Evolutionary conservation across 2,888 invertebrate genomes (phyloP).

Genomic region (Meloe dianella): DNA sequence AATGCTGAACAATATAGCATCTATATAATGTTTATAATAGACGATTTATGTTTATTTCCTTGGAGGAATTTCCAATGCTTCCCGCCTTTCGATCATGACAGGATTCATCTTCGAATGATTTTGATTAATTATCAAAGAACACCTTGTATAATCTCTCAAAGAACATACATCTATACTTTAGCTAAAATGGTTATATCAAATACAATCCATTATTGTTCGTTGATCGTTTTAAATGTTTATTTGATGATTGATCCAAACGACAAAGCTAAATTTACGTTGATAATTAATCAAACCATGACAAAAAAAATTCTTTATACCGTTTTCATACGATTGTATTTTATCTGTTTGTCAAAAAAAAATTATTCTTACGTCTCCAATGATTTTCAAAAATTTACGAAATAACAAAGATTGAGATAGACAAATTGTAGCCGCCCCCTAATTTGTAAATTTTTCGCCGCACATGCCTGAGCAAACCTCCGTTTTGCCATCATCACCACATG

Average conservation of each 20-base stretch:
- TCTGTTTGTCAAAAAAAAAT: background rate
- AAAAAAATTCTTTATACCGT: background rate
- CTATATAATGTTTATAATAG: background rate
- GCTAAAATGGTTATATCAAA: background rate
- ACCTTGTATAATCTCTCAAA: slow-evolving; percentile 11
- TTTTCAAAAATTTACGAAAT: background rate
- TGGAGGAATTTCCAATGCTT: background rate
- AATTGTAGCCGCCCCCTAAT: background rate
- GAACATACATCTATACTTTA: slow-evolving; percentile 9
- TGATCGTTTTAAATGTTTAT: slow-evolving; percentile 1
- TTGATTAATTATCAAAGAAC: slow-evolving; percentile 13
- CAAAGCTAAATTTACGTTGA: background rate
- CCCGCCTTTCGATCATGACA: slow-evolving; percentile 5
- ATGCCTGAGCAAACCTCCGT: background rate
- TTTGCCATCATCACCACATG: background rate
- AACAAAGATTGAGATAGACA: background rate
- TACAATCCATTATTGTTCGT: slow-evolving; percentile 9
- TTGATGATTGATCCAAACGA: slow-evolving; percentile 8
- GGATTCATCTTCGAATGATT: slow-evolving; percentile 1
- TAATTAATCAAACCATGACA: slow-evolving; percentile 1
- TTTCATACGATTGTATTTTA: background rate
- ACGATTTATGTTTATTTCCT: background rate
- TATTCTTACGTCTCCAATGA: too few species aligned
- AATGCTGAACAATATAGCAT: background rate
- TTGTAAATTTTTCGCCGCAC: slow-evolving; percentile 4